Evolutionary conservation across 2,888 invertebrate genomes (phyloP), one percentile per base, ranked within the genome.

Genomic region (Metellina segmentata): DNA sequence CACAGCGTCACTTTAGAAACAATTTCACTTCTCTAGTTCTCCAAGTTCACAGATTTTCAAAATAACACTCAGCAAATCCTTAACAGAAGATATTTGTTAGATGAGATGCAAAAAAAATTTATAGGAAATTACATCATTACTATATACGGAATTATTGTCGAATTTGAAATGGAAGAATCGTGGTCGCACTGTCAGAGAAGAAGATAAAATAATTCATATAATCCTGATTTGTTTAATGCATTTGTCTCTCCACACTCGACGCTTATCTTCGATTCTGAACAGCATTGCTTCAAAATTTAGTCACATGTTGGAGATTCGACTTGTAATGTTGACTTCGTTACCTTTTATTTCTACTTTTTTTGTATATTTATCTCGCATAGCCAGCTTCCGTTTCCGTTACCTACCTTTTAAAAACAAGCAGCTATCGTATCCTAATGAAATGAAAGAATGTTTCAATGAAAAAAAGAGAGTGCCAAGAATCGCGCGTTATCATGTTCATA

Each of bases 331-430:
- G 20, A 52, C 74, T 75, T 61, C 52, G 16, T 11, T 19, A 11
- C 48, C 49, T 70, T n/a, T 72, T 19, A 20, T 52, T 61, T n/a
- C 16, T 11, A n/a, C 7, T 19, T 4, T 52, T 78, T 78, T n/a
- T 8, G n/a, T 19, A 51, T 20, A 19, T 85, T 85, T 85, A 85
- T 85, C 85, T 20, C 48, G 34, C 74, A 75, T 48, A 61, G 34
- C 74, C 75, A 75, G 85, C 20, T 85, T 85, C 85, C 85, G 48
- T 6, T 85, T 85, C 85, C 85, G 74, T 8, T 85, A 51, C 74
- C 72, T 52, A 82, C 71, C 71, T 34, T 4, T 34, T 34, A 11
- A 61, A 11, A 61, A 8, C 11, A 11, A 7, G 61, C 9, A 61
- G 61, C 5, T 61, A 61, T 61, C 6, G 9, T 16, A 61, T 61